phyloP scores from a whole-genome alignment of 1,140 invertebrate genomes.

The Episyrphus balteatus region DNA sequence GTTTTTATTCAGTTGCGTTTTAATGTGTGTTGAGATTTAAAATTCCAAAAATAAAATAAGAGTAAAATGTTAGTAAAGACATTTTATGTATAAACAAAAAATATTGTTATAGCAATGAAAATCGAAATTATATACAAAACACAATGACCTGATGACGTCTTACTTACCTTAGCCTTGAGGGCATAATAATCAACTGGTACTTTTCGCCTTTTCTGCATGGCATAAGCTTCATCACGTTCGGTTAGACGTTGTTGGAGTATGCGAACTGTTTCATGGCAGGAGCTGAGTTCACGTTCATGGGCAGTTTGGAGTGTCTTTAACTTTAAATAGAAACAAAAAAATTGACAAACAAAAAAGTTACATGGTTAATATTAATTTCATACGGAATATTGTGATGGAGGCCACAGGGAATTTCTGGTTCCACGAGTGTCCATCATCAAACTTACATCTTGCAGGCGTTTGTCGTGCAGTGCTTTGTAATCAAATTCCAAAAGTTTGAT shows the following conservation, averaged over 20 bases:
- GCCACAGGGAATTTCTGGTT: background rate
- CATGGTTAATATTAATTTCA: background rate
- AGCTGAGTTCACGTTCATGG: conserved; percentile 60
- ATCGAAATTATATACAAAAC: no score
- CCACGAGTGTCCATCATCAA: background rate
- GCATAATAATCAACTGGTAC: conserved; percentile 36
- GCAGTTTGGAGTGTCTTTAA: conserved; percentile 63
- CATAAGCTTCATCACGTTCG: conserved; percentile 28
- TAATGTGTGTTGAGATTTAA: no score
- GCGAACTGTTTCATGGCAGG: conserved; percentile 31
- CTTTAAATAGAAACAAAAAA: conserved; percentile 26
- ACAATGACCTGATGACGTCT: background rate
- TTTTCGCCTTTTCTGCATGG: conserved; percentile 33
- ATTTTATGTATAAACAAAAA: background rate
- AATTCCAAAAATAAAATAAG: no score
- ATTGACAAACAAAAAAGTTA: background rate
- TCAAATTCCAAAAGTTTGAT: conserved; percentile 49
- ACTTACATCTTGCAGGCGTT: conserved; percentile 62
- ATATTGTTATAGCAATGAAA: background rate
- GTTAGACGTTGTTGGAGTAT: conserved; percentile 31
- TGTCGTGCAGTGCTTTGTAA: conserved; percentile 58
- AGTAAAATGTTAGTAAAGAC: no score
- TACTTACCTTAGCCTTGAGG: conserved; percentile 32
- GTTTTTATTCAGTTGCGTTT: no score
- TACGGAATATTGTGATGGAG: background rate